Percentiles rank a stretch among this genome's conserved stretches.
Conservation (phyloP, 1,140 invertebrate species). For the Campoletis sonorensis region DNA sequence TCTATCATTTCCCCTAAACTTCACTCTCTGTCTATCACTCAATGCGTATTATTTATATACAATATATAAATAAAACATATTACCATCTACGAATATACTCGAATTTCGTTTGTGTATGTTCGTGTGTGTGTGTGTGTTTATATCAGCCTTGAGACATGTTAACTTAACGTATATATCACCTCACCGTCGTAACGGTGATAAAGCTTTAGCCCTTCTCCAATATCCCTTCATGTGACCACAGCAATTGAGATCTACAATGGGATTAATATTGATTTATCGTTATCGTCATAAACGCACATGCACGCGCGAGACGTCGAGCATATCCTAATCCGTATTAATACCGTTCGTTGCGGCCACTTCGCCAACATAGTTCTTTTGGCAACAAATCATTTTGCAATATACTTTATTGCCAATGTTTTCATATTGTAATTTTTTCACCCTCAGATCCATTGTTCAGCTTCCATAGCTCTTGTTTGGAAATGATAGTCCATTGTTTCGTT, state of each 20-base stretch:
- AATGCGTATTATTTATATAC: too few relatives aligned
- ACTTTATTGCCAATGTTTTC: too few relatives aligned
- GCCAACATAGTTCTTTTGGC: background rate
- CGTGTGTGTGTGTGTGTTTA: too few relatives aligned
- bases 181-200: slow-evolving; percentile 2
- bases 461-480: too few relatives aligned
- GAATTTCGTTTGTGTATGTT: too few relatives aligned
- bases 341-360: background rate
- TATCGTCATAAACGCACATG: slow-evolving; percentile 4
- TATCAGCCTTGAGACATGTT: background rate
- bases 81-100: too few relatives aligned
- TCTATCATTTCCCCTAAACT: too few relatives aligned
- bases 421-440: too few relatives aligned
- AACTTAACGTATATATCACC: background rate
- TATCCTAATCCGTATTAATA: background rate
- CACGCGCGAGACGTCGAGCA: background rate
- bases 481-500: too few relatives aligned
- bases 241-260: background rate
- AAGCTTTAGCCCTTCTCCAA: background rate
- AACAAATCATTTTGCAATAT: background rate
- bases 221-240: background rate
- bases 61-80: too few relatives aligned
- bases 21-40: too few relatives aligned
- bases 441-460: too few relatives aligned
- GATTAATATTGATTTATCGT: slow-evolving; percentile 1